phyloP scores from a whole-genome alignment of 2,113 vertebrate genomes.

The Brachypodius melanocephalos region DNA sequence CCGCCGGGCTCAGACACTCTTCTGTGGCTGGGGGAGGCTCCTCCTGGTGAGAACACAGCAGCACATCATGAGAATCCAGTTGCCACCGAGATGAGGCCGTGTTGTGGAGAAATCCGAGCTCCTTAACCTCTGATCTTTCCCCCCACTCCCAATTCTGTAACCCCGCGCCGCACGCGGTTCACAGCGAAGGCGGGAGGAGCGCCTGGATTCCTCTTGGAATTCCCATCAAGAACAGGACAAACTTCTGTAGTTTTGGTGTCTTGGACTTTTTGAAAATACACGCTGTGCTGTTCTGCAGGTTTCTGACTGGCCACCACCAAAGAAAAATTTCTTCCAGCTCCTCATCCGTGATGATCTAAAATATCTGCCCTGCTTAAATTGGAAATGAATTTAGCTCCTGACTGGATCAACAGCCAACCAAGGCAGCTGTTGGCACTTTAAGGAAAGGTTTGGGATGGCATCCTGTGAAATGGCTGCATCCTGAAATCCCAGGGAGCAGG shows the following conservation, averaged over 20 bases:
- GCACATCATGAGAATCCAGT: conserved; percentile 36
- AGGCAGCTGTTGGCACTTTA: not conserved
- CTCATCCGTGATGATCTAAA: not conserved
- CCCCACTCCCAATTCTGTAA: not conserved
- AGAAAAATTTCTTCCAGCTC: not conserved
- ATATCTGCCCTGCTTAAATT: not conserved
- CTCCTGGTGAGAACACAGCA: conserved; percentile 40
- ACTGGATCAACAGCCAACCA: not conserved
- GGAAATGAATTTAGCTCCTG: not conserved
- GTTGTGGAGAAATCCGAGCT: conserved; percentile 56
- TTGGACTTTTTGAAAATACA: not conserved
- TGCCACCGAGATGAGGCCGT: conserved; percentile 20
- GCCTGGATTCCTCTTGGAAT: not conserved
- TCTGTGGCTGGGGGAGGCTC: not conserved
- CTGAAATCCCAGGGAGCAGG: not conserved
- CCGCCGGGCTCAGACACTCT: not conserved
- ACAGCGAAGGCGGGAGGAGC: not conserved
- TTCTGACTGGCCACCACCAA: not conserved
- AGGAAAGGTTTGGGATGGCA: not conserved
- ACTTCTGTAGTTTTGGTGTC: not conserved
- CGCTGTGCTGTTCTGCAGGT: not conserved
- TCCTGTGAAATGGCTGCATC: not conserved
- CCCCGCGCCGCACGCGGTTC: not conserved
- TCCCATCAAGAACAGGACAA: not conserved
- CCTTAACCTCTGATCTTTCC: conserved; percentile 53